Evolutionary conservation across 2,113 vertebrate genomes (phyloP).

Genomic region (Cygnus buccinator): DNA sequence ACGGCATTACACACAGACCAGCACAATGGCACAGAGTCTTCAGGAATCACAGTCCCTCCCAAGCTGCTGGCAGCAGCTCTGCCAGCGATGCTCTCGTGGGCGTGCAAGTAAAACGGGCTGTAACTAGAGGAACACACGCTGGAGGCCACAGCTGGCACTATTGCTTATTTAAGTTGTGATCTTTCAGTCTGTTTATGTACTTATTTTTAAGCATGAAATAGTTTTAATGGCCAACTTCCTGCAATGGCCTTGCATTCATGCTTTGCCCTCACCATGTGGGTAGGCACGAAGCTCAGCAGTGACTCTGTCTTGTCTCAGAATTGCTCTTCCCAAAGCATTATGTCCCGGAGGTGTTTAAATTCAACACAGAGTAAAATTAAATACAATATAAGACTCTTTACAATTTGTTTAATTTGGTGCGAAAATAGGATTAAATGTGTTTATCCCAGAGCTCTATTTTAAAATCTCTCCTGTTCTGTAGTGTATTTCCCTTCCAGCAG

Average conservation of each 20-base stretch:
- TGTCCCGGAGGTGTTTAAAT: not conserved
- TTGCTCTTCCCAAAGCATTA: not conserved
- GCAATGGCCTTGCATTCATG: not conserved
- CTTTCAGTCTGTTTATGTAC: not conserved
- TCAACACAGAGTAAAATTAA: slow-evolving; percentile 7
- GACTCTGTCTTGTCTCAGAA: not conserved
- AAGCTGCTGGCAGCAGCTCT: not conserved
- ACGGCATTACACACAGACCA: not conserved
- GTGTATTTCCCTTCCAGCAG: not conserved
- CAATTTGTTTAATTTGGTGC: not conserved
- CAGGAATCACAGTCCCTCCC: not conserved
- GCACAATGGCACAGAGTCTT: not conserved
- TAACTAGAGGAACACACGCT: not conserved
- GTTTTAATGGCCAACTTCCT: not conserved
- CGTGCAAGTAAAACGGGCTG: not conserved
- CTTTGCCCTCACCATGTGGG: fast-evolving
- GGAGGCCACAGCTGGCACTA: not conserved
- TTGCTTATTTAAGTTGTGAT: not conserved
- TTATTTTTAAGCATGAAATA: not conserved
- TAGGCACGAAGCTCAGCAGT: not conserved
- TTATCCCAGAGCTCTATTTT: not conserved
- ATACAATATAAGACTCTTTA: not conserved
- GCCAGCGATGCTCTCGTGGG: fast-evolving
- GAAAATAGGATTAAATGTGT: not conserved
- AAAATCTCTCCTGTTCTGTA: not conserved